phyloP scores from a whole-genome alignment of 2,888 invertebrate genomes.

The Eupithecia exiguata region DNA sequence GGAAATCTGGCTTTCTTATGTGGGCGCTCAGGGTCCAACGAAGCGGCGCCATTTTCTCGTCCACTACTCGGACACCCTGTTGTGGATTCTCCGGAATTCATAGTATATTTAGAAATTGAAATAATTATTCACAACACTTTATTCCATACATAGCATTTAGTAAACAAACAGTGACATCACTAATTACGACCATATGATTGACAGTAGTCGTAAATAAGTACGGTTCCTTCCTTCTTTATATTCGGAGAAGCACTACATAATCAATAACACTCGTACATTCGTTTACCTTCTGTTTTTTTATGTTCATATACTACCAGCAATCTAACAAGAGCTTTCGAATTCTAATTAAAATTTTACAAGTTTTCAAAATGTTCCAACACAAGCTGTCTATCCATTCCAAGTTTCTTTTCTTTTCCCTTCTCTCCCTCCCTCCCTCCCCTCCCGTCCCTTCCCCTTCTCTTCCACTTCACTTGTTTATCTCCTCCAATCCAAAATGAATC shows the following conservation, averaged over 20 bases:
- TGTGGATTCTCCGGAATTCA: constrained; percentile 68
- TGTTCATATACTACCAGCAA: neutral
- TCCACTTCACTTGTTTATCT: neutral
- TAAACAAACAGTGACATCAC: constrained; percentile 80
- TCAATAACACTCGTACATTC: constrained; percentile 1
- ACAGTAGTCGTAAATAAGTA: constrained; percentile 71
- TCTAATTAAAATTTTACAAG: neutral
- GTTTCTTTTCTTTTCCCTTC: neutral
- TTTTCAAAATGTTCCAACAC: neutral
- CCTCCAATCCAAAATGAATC: too few relatives aligned
- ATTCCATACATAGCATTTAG: constrained; percentile 64
- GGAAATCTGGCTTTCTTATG: constrained; percentile 87
- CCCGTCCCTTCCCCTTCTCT: neutral
- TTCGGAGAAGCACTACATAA: neutral
- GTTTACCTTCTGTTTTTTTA: neutral
- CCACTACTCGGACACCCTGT: constrained; percentile 80
- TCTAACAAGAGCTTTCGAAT: neutral
- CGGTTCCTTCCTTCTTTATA: constrained; percentile 20
- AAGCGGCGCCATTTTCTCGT: constrained; percentile 81
- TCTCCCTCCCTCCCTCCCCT: neutral
- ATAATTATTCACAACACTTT: constrained; percentile 41
- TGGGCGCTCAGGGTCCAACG: constrained; percentile 82
- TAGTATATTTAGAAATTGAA: constrained; percentile 49
- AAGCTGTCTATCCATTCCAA: neutral
- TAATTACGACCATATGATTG: constrained; percentile 81